Evolutionary conservation across 2,888 invertebrate species (phyloP), one percentile per base, ranked within the genome.

Genomic region (Rhagium mordax): DNA sequence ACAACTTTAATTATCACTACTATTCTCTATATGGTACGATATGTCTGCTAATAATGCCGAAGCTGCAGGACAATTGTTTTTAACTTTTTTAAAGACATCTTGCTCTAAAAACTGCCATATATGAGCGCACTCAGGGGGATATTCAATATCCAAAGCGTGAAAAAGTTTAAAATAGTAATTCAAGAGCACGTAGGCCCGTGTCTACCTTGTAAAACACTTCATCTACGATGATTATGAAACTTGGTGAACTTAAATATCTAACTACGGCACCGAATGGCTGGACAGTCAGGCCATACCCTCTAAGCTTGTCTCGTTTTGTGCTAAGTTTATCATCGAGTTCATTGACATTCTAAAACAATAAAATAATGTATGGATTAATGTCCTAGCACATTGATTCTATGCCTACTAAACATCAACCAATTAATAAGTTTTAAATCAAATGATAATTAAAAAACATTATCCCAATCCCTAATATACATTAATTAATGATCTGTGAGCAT

Each of bases 161-260:
- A 64, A 64, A 13, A 64, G n/a, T 20, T 64, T 64, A 20, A 64
- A 64, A 15, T n/a, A 67, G 29, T n/a, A 67, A 67, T 59, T 67
- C 67, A 3, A 67, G 1, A 7, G 29, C 29, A 7, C 29, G 4
- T 1, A 33, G 4, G 8, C 29, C 29, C 4, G 29, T 33, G 8
- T 33, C 29, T 7, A 33, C 29, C 8, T 33, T 33, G 8, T 33
- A 33, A 5, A 7, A 8, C 8, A 33, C 29, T 8, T 33, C 29
- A 33, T 33, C 29, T 7, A 33, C 29, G 8, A 33, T 8, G 8
- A 33, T 33, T 7, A 33, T 33, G 8, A 7, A 33, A 33, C 7
- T 33, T 33, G 29, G 29, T 7, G 4, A 8, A 8, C 7, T 7
- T 1, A 33, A 8, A 33, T 33, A 5, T 7, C 29, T 8, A 1